Evolutionary conservation across 2,888 invertebrate species (phyloP), one percentile per base, ranked within the genome.

Genomic region (Phalera bucephala): DNA sequence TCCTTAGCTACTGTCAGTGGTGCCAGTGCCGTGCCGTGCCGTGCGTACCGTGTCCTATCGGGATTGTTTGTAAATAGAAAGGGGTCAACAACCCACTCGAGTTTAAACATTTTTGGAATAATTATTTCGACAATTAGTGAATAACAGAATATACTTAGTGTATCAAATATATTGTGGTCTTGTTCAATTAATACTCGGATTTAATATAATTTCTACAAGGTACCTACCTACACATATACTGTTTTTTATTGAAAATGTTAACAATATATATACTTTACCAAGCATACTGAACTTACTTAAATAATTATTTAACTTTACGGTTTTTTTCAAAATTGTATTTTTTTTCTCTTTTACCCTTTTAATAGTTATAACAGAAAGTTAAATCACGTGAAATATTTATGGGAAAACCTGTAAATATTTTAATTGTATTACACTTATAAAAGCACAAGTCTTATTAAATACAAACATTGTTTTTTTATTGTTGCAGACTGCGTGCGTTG

Each of bases 401-500:
- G n/a, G n/a, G n/a, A n/a, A n/a, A n/a, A n/a, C n/a, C n/a, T n/a
- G n/a, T n/a, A n/a, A n/a, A n/a, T n/a, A n/a, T n/a, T n/a, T n/a
- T n/a, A n/a, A n/a, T n/a, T n/a, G n/a, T n/a, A n/a, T n/a, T n/a
- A n/a, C n/a, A n/a, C n/a, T n/a, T n/a, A n/a, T n/a, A n/a, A n/a
- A n/a, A n/a, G n/a, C n/a, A n/a, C n/a, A n/a, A n/a, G n/a, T n/a
- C n/a, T n/a, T n/a, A n/a, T n/a, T n/a, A n/a, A n/a, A n/a, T n/a
- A n/a, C n/a, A n/a, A n/a, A n/a, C n/a, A n/a, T n/a, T n/a, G n/a
- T n/a, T n/a, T n/a, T n/a, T n/a, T n/a, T n/a, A n/a, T n/a, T n/a
- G 89, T 89, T 89, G 12, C 87, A 89, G 89, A 83, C 85, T 85
- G 86, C 85, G 87, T 85, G 87, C 84, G 86, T 85, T 75, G 72